Evolutionary conservation across 2,113 vertebrate species (phyloP).

Genomic region (Cettia cetti): DNA sequence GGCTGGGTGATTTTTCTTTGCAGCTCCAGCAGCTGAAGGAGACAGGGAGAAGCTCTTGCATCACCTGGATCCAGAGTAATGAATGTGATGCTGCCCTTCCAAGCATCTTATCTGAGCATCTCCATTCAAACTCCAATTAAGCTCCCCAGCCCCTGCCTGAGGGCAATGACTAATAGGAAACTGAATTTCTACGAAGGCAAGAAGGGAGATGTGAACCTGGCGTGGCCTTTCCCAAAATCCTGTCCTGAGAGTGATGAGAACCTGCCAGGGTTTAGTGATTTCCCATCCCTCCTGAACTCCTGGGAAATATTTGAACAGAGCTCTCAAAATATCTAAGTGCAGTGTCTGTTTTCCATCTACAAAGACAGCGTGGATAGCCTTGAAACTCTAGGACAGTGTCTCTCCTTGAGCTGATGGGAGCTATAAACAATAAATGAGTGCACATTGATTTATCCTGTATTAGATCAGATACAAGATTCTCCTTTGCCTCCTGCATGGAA

Average conservation of each 20-base stretch:
- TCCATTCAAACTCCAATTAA: neutral
- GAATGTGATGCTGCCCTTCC: neutral
- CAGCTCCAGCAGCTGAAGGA: neutral
- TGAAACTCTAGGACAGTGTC: constrained; percentile 35
- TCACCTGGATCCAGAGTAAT: neutral
- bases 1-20: neutral
- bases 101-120: neutral
- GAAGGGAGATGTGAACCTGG: neutral
- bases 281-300: neutral
- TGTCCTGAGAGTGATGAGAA: neutral
- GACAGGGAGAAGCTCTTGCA: neutral
- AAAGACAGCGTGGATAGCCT: constrained; percentile 12
- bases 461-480: constrained; percentile 38
- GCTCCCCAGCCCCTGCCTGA: neutral
- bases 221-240: neutral
- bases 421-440: constrained; percentile 25
- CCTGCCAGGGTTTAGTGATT: neutral
- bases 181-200: neutral
- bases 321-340: neutral
- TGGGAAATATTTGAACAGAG: neutral
- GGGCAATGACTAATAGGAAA: neutral
- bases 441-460: constrained; percentile 26
- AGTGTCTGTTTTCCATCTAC: neutral
- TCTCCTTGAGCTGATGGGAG: constrained; percentile 57
- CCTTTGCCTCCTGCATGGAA: constrained; percentile 52